Evolutionary conservation across 2,113 vertebrate species (phyloP), one percentile per base, ranked within the genome.

Genomic region (Catharus minimus): DNA sequence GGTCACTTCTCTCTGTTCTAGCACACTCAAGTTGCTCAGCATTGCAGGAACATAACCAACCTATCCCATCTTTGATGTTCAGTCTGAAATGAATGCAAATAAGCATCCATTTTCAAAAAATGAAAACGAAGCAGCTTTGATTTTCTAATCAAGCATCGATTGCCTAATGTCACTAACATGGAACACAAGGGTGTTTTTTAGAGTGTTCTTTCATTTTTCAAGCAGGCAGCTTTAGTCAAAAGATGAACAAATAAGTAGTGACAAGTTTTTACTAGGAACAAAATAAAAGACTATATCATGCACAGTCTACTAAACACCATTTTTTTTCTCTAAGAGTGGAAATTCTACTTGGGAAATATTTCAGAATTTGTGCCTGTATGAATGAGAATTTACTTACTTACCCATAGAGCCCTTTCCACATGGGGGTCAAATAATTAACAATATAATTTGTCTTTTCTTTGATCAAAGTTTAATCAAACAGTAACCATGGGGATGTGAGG

Each of bases 391-490:
- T 1, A 53, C n/a, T 77, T 66, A 50, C 64, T 78, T 71, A 71
- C 23, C 26, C 50, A 41, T 22, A 43, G n/a, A 88, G 16, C 62
- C 49, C 44, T 84, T 67, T 75, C 81, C 22, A 62, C 30, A 55
- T 5, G 39, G 69, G 38, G 62, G 69, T 95, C 82, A 92, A 82
- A 65, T 36, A 89, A 81, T 85, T 74, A 88, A 57, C 61, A 76
- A 76, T 5, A 44, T 72, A 75, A 90, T 90, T 84, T 73, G 19
- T 46, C 50, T 92, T 93, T 71, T 86, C 93, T 91, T 90, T 94
- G 90, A 90, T 93, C 57, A 84, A 82, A 95, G 69, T 93, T 95
- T 92, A 92, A 95, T 93, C 83, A 92, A 95, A 94, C 33, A 89
- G 92, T 96, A 94, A 95, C 93, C 83, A 92, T 90, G 88, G 94